Evolutionary conservation across 2,797 vertebrate species (phyloP).

Genomic region (Sebastes variabilis): DNA sequence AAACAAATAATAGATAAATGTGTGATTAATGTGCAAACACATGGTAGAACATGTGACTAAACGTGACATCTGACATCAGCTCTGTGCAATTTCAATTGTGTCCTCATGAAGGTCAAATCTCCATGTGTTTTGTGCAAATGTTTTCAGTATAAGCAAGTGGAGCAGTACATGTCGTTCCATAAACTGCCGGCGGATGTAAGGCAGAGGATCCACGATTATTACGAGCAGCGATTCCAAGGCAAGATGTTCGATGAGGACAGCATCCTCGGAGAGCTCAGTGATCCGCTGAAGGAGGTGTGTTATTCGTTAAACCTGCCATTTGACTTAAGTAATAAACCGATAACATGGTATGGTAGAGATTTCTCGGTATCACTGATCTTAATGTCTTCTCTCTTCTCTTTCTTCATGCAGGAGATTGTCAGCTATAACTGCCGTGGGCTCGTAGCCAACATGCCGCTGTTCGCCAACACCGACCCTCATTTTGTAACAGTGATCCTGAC

Average conservation of each 20-base stretch:
- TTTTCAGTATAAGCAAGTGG: constrained; percentile 96
- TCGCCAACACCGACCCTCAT: constrained; percentile 88
- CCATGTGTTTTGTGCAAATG: constrained; percentile 36
- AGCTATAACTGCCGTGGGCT: constrained; percentile 93
- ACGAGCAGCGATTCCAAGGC: constrained; percentile 96
- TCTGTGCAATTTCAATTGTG: background rate
- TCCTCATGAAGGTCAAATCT: constrained; percentile 20
- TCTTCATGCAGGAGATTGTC: constrained; percentile 87
- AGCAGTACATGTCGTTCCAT: constrained; percentile 99
- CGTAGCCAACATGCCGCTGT: constrained; percentile 93
- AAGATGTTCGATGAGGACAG: constrained; percentile 99
- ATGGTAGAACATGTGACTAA: constrained; percentile 55
- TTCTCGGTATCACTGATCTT: background rate
- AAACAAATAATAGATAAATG: constrained; percentile 45
- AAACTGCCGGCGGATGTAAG: constrained; percentile 93
- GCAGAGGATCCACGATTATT: constrained; percentile 95
- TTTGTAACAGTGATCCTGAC: constrained; percentile 93
- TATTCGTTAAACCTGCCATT: background rate
- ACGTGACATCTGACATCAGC: constrained; percentile 28
- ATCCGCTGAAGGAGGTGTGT: constrained; percentile 93
- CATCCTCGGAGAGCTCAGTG: constrained; percentile 94
- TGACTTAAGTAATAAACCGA: background rate
- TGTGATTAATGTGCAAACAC: constrained; percentile 28
- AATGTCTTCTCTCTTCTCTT: background rate
- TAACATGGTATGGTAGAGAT: background rate